Evolutionary conservation across 1,140 invertebrate species (phyloP).

Genomic region (Dinoponera quadriceps): DNA sequence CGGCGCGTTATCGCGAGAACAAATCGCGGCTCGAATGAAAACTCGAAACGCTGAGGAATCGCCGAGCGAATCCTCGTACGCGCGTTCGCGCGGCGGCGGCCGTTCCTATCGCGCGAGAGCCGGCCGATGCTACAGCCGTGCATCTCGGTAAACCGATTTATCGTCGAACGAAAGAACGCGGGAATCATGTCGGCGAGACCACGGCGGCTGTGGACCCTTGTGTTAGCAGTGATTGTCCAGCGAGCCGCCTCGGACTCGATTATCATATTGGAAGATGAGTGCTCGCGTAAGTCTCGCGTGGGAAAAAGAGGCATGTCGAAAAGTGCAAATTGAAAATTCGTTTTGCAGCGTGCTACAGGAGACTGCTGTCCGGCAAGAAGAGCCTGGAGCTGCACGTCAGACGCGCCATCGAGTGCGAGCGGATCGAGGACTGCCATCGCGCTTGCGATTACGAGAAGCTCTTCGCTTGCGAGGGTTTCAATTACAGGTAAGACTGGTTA

Average conservation of each 20-base stretch:
- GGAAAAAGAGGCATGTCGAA: slow-evolving; percentile 9
- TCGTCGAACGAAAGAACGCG: background rate
- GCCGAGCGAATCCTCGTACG: background rate
- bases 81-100: background rate
- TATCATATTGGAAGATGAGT: slow-evolving; percentile 51
- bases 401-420: slow-evolving; percentile 89
- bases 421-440: slow-evolving; percentile 90
- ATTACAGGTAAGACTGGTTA: slow-evolving; percentile 89
- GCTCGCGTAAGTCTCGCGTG: slow-evolving; percentile 64
- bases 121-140: background rate
- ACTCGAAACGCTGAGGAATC: slow-evolving; percentile 11
- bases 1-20: slow-evolving; percentile 2
- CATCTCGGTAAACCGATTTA: slow-evolving; percentile 1
- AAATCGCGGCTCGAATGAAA: slow-evolving; percentile 32
- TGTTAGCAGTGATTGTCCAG: slow-evolving; percentile 21
- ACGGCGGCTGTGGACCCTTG: slow-evolving; percentile 51
- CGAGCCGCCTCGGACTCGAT: slow-evolving; percentile 29
- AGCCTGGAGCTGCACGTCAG: slow-evolving; percentile 88
- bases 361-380: slow-evolving; percentile 89
- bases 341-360: slow-evolving; percentile 90
- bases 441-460: slow-evolving; percentile 90
- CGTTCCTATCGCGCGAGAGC: slow-evolving; percentile 33
- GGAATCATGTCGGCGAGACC: slow-evolving; percentile 28
- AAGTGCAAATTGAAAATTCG: slow-evolving; percentile 59
- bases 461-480: slow-evolving; percentile 93